Evolutionary conservation across 2,113 vertebrate species (phyloP).

Genomic region (Dromaius novaehollandiae): DNA sequence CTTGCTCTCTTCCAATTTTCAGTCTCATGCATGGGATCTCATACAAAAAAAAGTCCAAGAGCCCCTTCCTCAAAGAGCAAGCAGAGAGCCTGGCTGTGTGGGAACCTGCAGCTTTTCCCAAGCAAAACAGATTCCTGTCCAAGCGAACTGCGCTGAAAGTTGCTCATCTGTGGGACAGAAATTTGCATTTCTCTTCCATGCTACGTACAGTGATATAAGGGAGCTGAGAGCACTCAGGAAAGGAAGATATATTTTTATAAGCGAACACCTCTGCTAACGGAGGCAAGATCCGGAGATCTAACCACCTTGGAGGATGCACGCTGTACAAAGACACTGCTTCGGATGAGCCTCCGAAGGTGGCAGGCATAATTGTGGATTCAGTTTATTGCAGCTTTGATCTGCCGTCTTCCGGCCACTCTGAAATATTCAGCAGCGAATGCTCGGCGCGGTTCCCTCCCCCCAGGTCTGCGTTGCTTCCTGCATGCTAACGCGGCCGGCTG

Average conservation of each 20-base stretch:
- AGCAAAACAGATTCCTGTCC: background rate
- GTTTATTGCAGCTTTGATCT: background rate
- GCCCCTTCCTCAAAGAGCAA: background rate
- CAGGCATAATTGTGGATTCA: background rate
- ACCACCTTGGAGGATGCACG: background rate
- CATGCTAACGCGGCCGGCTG: background rate
- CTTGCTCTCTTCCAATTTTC: background rate
- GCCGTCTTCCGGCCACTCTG: background rate
- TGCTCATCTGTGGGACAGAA: background rate
- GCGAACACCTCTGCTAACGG: background rate
- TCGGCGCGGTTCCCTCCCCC: background rate
- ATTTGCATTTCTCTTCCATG: background rate
- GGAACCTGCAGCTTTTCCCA: background rate
- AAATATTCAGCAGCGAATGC: background rate
- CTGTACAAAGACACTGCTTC: rapidly evolving
- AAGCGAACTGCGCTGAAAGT: background rate
- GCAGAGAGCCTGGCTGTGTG: background rate
- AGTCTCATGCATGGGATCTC: rapidly evolving
- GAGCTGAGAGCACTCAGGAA: background rate
- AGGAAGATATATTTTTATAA: too few relatives aligned
- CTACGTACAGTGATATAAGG: background rate
- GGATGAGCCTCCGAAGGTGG: background rate
- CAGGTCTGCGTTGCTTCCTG: too few relatives aligned
- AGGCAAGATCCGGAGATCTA: background rate
- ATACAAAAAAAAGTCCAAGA: background rate